phyloP scores from a whole-genome alignment of 2,888 invertebrate species.

The Mythimna impura region DNA sequence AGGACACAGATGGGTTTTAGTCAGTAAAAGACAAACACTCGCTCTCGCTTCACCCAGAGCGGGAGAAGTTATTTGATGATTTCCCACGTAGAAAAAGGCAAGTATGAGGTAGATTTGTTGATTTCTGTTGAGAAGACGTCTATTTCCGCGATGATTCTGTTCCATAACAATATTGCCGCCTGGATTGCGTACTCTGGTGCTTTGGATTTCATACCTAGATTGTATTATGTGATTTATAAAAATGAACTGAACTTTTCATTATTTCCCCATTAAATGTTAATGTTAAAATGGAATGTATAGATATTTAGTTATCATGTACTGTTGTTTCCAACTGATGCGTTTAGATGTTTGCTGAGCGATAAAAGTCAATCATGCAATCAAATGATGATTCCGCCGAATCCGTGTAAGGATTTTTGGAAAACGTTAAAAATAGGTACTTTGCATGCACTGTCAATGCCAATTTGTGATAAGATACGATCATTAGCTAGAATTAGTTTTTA shows the following conservation, averaged over 20 bases:
- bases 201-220: slow-evolving; percentile 49
- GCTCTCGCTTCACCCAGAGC: no score
- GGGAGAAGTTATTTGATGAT: no score
- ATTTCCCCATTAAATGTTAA: slow-evolving; percentile 27
- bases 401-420: slow-evolving; percentile 34
- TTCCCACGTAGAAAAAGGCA: no score
- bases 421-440: slow-evolving; percentile 34
- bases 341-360: slow-evolving; percentile 31
- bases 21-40: no score
- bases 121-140: slow-evolving; percentile 26
- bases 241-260: slow-evolving; percentile 53
- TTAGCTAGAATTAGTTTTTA: slow-evolving; percentile 67
- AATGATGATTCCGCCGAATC: slow-evolving; percentile 25
- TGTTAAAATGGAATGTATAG: slow-evolving; percentile 43
- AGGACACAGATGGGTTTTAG: no score
- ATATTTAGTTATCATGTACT: slow-evolving; percentile 44
- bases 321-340: slow-evolving; percentile 41
- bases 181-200: slow-evolving; percentile 56
- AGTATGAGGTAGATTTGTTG: slow-evolving; percentile 24
- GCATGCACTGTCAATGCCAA: slow-evolving; percentile 71
- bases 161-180: slow-evolving; percentile 42
- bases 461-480: slow-evolving; percentile 78
- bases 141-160: slow-evolving; percentile 37
- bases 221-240: slow-evolving; percentile 26
- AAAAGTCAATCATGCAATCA: slow-evolving; percentile 28